Percentiles rank a stretch among this genome's conserved stretches.
phyloP scores from a whole-genome alignment of 2,113 vertebrate species.

The Taxidea taxus region DNA sequence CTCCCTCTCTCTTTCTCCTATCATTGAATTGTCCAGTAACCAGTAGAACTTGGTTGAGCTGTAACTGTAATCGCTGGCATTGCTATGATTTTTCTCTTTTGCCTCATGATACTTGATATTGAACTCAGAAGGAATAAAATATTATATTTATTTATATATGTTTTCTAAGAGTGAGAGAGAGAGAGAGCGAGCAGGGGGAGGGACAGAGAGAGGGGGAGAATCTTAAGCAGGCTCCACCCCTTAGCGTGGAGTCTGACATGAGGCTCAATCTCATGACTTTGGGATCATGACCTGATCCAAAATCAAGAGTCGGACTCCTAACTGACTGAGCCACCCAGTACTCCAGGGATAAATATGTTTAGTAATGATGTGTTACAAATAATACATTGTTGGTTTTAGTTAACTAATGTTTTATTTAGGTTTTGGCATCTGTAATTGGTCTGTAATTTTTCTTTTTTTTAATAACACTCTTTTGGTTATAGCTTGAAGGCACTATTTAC shows the following conservation, averaged over 20 bases:
- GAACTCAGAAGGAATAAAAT: neutral
- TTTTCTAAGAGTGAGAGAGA: neutral
- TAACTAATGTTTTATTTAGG: neutral
- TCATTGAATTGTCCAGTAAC: neutral
- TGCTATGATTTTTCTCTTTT: neutral
- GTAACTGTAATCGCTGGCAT: neutral
- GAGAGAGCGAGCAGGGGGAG: neutral
- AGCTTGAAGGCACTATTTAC: constrained; percentile 5
- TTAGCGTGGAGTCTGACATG: neutral
- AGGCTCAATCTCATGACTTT: neutral
- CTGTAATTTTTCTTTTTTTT: neutral
- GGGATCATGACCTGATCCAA: neutral
- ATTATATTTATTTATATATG: neutral
- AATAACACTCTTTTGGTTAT: neutral
- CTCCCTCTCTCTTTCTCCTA: neutral
- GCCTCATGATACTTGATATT: neutral
- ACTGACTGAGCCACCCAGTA: neutral
- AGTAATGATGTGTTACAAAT: neutral
- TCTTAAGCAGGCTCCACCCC: neutral
- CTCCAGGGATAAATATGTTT: neutral
- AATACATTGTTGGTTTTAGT: neutral
- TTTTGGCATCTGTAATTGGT: neutral
- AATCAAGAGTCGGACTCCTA: neutral
- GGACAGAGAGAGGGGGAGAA: neutral
- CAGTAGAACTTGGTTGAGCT: neutral